Conservation (phyloP, 2,797 vertebrate genomes). For the Parauchenoglanis punctatus region DNA sequence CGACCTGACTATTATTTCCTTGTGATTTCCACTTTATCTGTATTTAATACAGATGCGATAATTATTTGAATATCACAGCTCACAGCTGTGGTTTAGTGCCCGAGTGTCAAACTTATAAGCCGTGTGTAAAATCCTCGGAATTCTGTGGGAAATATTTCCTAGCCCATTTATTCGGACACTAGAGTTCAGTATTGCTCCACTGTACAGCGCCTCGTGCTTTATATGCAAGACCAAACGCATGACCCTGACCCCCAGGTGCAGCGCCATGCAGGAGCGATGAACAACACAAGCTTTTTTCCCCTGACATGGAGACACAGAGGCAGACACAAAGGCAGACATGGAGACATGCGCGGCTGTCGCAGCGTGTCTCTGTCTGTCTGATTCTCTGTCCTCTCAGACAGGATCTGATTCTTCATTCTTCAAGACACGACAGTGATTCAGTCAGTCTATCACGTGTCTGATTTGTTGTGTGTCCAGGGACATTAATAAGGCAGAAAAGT, state of each 20-base stretch:
- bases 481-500: background rate
- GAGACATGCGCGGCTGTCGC: background rate
- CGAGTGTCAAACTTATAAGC: background rate
- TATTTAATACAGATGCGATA: background rate
- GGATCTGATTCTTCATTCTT: background rate
- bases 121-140: background rate
- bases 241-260: constrained; percentile 44
- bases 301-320: background rate
- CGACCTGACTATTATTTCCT: background rate
- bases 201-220: constrained; percentile 56
- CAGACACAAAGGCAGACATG: background rate
- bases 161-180: constrained; percentile 68
- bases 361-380: background rate
- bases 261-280: background rate
- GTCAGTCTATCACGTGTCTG: background rate
- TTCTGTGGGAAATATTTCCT: background rate
- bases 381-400: background rate
- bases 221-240: constrained; percentile 20
- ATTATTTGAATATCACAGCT: background rate
- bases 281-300: background rate
- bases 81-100: background rate
- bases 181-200: constrained; percentile 92
- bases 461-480: background rate
- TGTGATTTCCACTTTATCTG: background rate
- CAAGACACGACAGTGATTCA: background rate